Evolutionary conservation across 2,888 invertebrate species (phyloP).

Genomic region (Acheta domesticus): DNA sequence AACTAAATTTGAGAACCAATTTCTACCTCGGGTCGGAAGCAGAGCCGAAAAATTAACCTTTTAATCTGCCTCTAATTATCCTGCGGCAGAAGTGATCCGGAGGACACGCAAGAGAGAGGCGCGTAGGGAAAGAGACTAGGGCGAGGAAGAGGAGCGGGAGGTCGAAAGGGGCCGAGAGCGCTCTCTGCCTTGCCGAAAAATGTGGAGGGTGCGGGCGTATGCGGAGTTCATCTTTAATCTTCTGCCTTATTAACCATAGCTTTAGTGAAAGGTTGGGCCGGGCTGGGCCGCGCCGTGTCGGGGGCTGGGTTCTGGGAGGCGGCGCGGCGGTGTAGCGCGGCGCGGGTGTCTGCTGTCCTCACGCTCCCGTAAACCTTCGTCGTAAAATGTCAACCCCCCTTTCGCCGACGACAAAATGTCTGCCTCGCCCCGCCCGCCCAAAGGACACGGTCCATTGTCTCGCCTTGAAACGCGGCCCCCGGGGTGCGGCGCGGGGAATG

Average conservation of each 20-base stretch:
- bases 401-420: neutral
- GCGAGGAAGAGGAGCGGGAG: neutral
- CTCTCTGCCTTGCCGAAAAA: neutral
- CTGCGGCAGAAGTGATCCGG: neutral
- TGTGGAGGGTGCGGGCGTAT: too few relatives aligned
- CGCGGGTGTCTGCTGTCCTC: neutral
- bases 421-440: neutral
- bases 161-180: neutral
- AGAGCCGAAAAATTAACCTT: slow-evolving; percentile 7
- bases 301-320: neutral
- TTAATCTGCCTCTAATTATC: neutral
- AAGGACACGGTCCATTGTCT: slow-evolving; percentile 18
- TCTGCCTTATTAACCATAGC: neutral
- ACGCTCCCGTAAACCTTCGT: slow-evolving; percentile 1
- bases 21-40: slow-evolving; percentile 6
- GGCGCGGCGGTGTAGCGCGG: neutral
- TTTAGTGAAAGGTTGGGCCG: slow-evolving; percentile 6
- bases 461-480: neutral
- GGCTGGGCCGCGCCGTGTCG: neutral
- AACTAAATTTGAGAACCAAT: slow-evolving; percentile 18
- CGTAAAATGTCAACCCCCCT: slow-evolving; percentile 18
- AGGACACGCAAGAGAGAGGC: neutral
- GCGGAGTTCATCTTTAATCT: slow-evolving; percentile 1
- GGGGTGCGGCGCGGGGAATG: too few relatives aligned
- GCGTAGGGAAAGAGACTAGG: neutral